Base-by-base conservation (phyloP, 23 tunicate genomes). In the Phallusia fumigata region DNA sequence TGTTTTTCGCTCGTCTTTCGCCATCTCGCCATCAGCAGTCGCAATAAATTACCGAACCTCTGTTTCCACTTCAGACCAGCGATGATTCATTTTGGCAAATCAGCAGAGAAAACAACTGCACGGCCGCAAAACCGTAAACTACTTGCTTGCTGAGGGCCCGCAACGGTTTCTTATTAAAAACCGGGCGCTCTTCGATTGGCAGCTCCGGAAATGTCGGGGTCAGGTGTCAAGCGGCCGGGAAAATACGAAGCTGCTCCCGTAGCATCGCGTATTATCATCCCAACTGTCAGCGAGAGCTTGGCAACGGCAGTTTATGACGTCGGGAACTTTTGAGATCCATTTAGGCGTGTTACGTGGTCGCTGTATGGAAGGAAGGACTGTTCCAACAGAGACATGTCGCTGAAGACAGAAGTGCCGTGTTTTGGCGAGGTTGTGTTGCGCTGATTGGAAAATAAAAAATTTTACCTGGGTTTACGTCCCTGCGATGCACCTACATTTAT, bases 141-240 rank as follows among this genome's bases (percentile, higher is more conserved):
- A 22, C 28, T 22, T 58, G 28, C 28, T 21, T 16, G 69, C 26
- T 3, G 69, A 24, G 28, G 28, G 69, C 26, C 58, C 69, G 28
- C 28, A 58, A 58, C 28, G 28, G 69, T 22, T 22, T 22, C 69
- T 58, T 58, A 58, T 21, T 58, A 58, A 58, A 58, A 58, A 58
- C 26, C 69, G 1, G 18, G 5, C 69, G 69, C 69, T 21, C 47
- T 40, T 5, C 69, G 69, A 58, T 58, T 58, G 69, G 69, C 69
- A 58, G 69, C 69, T 58, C 69, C 69, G 69, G 69, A 58, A 58
- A 58, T 58, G 69, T 58, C 8, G 69, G 28, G 69, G 69, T 58
- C 69, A 58, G 69, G 13, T 58, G 69, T 58, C 69, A 58, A 58
- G 69, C 69, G 69, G 2, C 16, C 69, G 69, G 69, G 8, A 58